Evolutionary conservation across 2,797 vertebrate genomes (phyloP).

Genomic region (Setipinna tenuifilis): DNA sequence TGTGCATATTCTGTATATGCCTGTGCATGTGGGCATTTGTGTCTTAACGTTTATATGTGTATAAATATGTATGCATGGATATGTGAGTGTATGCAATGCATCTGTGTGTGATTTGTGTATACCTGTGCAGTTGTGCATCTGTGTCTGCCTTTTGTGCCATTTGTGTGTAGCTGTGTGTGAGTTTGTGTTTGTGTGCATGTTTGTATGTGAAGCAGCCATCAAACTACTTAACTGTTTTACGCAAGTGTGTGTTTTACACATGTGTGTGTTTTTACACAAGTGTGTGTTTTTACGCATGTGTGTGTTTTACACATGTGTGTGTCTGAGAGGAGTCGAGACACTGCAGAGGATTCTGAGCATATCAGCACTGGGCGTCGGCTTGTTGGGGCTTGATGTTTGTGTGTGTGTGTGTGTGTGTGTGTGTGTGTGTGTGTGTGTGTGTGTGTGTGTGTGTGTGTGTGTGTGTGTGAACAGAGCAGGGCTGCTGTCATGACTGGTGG

Average conservation of each 20-base stretch:
- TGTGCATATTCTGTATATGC: too few species aligned
- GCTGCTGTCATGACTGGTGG: conserved; percentile 1
- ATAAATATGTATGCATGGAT: too few species aligned
- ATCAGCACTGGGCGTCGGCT: conserved; percentile 54
- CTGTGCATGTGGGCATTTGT: too few species aligned
- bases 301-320: not conserved
- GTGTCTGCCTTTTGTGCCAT: not conserved
- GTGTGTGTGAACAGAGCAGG: conserved; percentile 36
- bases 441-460: too few species aligned
- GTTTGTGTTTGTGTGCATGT: not conserved
- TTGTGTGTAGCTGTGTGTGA: not conserved
- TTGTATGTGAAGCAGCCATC: not conserved
- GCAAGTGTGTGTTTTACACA: not conserved
- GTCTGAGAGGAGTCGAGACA: not conserved
- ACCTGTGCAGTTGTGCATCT: not conserved
- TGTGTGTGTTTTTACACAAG: too few species aligned
- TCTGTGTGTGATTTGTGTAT: not conserved
- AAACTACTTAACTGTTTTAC: not conserved
- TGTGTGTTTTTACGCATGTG: too few species aligned
- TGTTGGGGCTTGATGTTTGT: conserved; percentile 62
- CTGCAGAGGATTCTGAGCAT: conserved; percentile 61
- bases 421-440: too few species aligned
- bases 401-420: too few species aligned
- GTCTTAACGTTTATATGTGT: too few species aligned
- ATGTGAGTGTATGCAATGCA: not conserved